Base-by-base conservation (phyloP, 1,140 invertebrate species). In the Bombyx mandarina region DNA sequence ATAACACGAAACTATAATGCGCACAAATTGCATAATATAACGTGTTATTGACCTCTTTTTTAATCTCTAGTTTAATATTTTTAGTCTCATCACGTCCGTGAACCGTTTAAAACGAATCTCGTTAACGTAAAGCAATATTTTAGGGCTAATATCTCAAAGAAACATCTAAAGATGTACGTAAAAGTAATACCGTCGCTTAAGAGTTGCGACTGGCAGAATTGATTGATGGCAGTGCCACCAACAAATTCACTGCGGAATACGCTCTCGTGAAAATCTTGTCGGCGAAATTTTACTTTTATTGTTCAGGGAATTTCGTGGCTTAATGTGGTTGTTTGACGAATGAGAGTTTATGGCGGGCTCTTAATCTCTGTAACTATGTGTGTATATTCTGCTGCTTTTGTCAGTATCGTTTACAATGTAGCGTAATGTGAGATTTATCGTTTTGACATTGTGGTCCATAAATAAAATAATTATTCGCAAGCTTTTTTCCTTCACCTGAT, bases 111-210 rank as follows among this genome's bases (percentile, higher is more conserved):
- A 35, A 35, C 1, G 50, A 51, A 51, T 35, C 42, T 35, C 50
- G 50, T 51, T 51, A 51, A 51, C 50, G 26, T 51, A 35, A 51
- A 51, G 50, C 42, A 70, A 77, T 79, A 79, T 77, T 77, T 80
- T 75, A 79, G 54, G 35, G 60, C 48, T 65, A 59, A 70, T 71
- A 79, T 79, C 72, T 63, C 51, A 63, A 54, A 69, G 70, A 71
- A 72, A 72, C 69, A 80, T 79, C 70, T 69, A 63, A 74, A 71
- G 75, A 79, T 79, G 77, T 76, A 60, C 58, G 50, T 52, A 72
- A 82, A 82, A 77, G 76, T 77, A 76, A 82, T 80, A 77, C 68
- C 63, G 62, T 61, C 68, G 70, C 65, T 81, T 78, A 79, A 82
- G 75, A 77, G 76, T 79, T 72, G 64, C 66, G 68, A 71, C 67